Evolutionary conservation across 1,140 invertebrate species (phyloP).

Genomic region (Acyrthosiphon pisum): DNA sequence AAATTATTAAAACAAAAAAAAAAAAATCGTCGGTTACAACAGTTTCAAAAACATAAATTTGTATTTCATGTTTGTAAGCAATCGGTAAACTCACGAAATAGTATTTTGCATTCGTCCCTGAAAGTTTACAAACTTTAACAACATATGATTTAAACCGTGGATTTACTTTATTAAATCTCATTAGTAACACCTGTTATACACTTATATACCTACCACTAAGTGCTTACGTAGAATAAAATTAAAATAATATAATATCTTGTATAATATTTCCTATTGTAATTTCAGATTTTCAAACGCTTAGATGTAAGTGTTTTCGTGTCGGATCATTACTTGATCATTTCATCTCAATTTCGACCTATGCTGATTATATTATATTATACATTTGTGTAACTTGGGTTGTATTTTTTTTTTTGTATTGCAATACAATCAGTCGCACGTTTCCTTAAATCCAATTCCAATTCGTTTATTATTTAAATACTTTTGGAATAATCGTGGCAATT

Average conservation of each 20-base stretch:
- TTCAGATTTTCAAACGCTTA: neutral
- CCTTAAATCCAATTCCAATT: neutral
- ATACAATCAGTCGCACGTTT: neutral
- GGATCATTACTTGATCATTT: neutral
- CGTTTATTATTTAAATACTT: neutral
- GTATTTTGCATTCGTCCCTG: neutral
- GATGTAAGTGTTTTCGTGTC: neutral
- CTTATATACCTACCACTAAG: too few relatives aligned
- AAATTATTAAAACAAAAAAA: too few relatives aligned
- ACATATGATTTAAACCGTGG: neutral
- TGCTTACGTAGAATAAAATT: too few relatives aligned
- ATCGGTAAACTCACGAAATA: neutral
- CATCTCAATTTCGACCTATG: neutral
- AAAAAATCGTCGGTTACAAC: neutral
- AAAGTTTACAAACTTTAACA: neutral
- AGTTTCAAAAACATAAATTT: neutral
- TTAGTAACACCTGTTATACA: neutral
- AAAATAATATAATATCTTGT: too few relatives aligned
- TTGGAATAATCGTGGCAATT: neutral
- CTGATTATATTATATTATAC: neutral
- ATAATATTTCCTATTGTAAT: too few relatives aligned
- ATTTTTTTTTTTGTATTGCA: neutral
- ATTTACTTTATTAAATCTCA: neutral
- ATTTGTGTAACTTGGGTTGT: neutral
- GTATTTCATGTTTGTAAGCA: neutral